Percentiles rank a stretch among this genome's conserved stretches.
These are phyloP conservation scores for Rotaria magnacalcarata DNA, from an alignment of 2,888 invertebrate species.

Conservation along the genomic window DNA sequence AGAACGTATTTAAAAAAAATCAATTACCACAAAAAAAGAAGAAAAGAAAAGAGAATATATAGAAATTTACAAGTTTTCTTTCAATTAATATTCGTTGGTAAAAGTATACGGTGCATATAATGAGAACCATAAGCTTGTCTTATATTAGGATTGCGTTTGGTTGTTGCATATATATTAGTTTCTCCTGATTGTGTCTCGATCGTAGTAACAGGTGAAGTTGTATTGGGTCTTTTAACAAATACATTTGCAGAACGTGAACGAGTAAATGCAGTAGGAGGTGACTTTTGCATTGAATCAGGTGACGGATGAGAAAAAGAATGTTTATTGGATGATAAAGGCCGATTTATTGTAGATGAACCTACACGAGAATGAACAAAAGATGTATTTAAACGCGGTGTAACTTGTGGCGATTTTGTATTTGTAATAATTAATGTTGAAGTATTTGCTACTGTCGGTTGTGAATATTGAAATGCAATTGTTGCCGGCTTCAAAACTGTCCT, in stretches of 20 bases:
- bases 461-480: slow-evolving; percentile 5
- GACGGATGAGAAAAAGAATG: not conserved
- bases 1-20: not conserved
- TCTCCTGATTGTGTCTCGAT: not conserved
- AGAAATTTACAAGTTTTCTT: not conserved
- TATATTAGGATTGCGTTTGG: not conserved
- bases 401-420: not conserved
- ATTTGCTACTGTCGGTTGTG: not conserved
- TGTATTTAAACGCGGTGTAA: not conserved
- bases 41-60: not conserved
- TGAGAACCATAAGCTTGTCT: slow-evolving; percentile 31
- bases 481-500: not conserved
- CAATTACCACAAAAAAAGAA: not conserved
- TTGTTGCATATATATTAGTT: not conserved
- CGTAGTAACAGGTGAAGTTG: not conserved
- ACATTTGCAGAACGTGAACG: slow-evolving; percentile 10
- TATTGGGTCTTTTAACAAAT: not conserved
- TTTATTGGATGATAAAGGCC: not conserved
- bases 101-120: not conserved
- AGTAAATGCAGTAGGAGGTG: not conserved
- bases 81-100: slow-evolving; percentile 23
- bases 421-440: no score
- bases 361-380: not conserved
- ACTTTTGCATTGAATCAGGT: not conserved
- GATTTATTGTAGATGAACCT: not conserved